Evolutionary conservation across 2,797 vertebrate genomes (phyloP), one percentile per base, ranked within the genome.

Genomic region (Myiotriccus ornatus): DNA sequence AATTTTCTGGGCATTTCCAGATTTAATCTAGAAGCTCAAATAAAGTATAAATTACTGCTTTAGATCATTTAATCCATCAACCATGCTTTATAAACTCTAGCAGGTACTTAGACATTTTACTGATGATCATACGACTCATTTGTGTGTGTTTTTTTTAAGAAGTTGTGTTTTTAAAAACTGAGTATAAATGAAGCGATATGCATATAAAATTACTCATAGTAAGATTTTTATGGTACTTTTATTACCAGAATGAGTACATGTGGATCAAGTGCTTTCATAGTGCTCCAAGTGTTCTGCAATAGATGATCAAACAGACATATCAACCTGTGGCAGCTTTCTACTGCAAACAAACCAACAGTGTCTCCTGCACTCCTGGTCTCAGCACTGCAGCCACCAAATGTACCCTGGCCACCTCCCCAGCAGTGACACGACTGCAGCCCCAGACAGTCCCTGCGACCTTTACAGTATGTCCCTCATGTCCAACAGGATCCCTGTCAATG

Each of bases 151-250:
- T 37, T 47, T 74, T 47, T 55, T 17, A n/a, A 39, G 23, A 39
- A 92, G 47, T 3, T 23, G 12, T 76, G 18, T 50, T 84, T 88
- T 84, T 64, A 74, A 81, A 68, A 63, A 44, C 27, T 30, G 23
- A 78, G 34, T 28, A 49, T 27, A 70, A 75, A 74, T 23, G 65
- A 69, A 80, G n/a, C 27, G 70, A 34, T 57, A 59, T 22, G 62
- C 13, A 17, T 18, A 41, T 8, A 56, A 39, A 90, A 68, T 87
- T 19, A 71, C 53, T 71, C 74, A 22, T 23, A 59, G 49, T 49
- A 71, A 81, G 73, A 52, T 44, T 78, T 86, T 86, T 32, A 84
- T 34, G 44, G n/a, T 35, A 44, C 56, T 90, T 87, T 89, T 75
- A 81, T 87, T 87, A 64, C 21, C 65, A 86, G 44, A 64, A 79